Base-by-base conservation (phyloP, 1,140 invertebrate genomes). In the Eubasilissa regina region DNA sequence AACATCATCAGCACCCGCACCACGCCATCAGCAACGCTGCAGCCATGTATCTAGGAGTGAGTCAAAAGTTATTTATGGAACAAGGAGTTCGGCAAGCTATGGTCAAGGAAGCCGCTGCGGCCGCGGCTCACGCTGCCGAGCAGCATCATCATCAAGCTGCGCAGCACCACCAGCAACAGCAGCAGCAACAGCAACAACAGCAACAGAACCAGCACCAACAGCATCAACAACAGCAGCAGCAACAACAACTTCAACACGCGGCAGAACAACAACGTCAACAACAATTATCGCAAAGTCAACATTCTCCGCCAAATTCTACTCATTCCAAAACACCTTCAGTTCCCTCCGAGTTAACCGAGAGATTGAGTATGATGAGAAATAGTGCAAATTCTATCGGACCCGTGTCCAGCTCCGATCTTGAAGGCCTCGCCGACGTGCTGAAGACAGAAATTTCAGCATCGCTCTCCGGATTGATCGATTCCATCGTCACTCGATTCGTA, bases 371-470 rank as follows among this genome's bases (percentile, higher is more conserved):
- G 85, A 88, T 93, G 85, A 89, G 92, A 78, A 91, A 88, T 83
- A 92, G 90, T 81, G 90, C 90, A 19, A 90, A 87, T 80, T 92
- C 92, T 0, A 87, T 92, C 62, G 91, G 91, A 74, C 89, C 93
- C 44, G 91, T 93, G 80, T 93, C 92, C 0, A 93, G 92, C 25
- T 90, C 93, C 13, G 96, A 97, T 85, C 89, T 97, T 1, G 95
- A 98, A 87, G 94, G 94, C 64, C 89, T 98, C 56, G 95, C 96
- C 7, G 96, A 98, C 83, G 93, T 94, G 58, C 90, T 98, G 0
- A 98, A 98, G 89, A 93, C 93, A 48, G 97, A 98, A 90, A 95
- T 98, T 77, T 94, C 94, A 13, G 92, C 95, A 72, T 96, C 94
- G 6, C 86, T 97, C 56, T 92, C 94, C 6, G 94, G 93, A 77